A percentile compares a stretch with the other conserved stretches of the same genome.
Conservation (phyloP, 2,797 vertebrate genomes). For the Rhodeus uyekii region DNA sequence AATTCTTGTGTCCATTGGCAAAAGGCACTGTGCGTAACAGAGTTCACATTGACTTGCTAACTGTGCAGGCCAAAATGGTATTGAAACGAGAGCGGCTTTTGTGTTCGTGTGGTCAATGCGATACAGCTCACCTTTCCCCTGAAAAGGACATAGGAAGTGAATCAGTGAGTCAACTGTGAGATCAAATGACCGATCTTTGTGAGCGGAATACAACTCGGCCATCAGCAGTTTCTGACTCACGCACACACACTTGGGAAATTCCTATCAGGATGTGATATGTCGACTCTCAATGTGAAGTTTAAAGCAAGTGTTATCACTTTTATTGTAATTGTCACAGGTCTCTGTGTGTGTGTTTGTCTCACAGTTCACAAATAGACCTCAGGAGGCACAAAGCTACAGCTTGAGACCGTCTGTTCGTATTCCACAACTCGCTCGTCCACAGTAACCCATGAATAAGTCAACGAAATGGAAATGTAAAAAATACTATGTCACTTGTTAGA, state of each 20-base stretch:
- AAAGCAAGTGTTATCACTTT: constrained; percentile 50
- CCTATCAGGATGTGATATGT: constrained; percentile 58
- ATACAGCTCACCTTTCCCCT: constrained; percentile 47
- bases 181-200: constrained; percentile 46
- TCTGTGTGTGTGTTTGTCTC: constrained; percentile 42
- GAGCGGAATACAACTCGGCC: constrained; percentile 14
- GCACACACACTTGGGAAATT: constrained; percentile 48
- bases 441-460: constrained; percentile 28
- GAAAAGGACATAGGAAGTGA: constrained; percentile 52
- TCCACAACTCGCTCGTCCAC: constrained; percentile 1
- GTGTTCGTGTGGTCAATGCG: constrained; percentile 30
- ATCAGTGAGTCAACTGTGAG: constrained; percentile 48
- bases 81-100: constrained; percentile 26
- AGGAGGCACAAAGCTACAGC: constrained; percentile 22
- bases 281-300: constrained; percentile 58
- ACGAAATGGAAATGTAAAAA: constrained; percentile 36
- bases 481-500: constrained; percentile 18
- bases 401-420: constrained; percentile 22
- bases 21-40: constrained; percentile 45
- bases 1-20: constrained; percentile 39
- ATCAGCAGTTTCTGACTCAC: constrained; percentile 35
- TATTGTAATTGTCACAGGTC: constrained; percentile 52
- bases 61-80: constrained; percentile 29
- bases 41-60: constrained; percentile 44
- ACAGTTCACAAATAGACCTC: constrained; percentile 31